Evolutionary conservation across 2,113 vertebrate genomes (phyloP).

Genomic region (Tachycineta bicolor): DNA sequence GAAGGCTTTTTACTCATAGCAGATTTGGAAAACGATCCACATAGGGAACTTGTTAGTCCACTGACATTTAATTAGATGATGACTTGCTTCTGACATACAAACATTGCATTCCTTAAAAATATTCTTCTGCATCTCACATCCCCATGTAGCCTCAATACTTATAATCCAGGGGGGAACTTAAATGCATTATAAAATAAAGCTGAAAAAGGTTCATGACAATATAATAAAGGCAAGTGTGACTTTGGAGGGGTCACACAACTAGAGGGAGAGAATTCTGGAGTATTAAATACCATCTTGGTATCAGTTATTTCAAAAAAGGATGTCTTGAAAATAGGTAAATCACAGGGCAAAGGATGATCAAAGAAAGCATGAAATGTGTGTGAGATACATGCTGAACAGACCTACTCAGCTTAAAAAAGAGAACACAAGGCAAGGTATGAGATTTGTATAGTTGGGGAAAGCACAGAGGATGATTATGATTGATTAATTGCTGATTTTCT

Average conservation of each 20-base stretch:
- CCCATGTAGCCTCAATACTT: background rate
- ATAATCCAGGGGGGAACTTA: background rate
- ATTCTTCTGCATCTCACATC: background rate
- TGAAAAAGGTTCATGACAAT: background rate
- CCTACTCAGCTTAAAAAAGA: background rate
- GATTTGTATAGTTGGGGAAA: background rate
- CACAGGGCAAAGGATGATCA: background rate
- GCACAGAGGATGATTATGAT: background rate
- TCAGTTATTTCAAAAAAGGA: background rate
- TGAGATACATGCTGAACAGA: background rate
- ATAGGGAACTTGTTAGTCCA: background rate
- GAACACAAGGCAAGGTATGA: background rate
- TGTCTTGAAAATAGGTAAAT: background rate
- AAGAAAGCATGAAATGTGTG: background rate
- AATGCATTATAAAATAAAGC: background rate
- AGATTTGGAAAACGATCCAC: background rate
- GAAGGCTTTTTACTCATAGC: background rate
- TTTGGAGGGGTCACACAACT: background rate
- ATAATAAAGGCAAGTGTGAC: background rate
- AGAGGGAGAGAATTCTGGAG: background rate
- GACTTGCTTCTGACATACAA: background rate
- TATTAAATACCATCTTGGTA: background rate
- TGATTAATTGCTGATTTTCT: background rate
- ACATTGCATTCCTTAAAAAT: background rate
- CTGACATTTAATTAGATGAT: background rate